Conservation (phyloP, 2,888 invertebrate genomes). For the Cecidostiba fungosa region DNA sequence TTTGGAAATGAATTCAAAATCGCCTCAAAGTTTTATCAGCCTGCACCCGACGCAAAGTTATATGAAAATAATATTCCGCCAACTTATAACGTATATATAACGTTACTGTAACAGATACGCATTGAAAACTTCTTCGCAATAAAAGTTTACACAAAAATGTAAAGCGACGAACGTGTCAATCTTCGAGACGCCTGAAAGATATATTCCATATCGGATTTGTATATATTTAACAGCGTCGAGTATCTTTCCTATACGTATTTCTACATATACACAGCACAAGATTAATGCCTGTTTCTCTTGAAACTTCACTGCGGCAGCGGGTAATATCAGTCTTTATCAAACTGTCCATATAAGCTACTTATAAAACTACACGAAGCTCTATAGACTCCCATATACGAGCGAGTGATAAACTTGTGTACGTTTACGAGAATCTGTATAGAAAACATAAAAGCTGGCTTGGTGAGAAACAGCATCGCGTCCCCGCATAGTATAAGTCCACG, state of each 20-base stretch:
- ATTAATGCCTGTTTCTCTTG: background rate
- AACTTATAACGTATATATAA: background rate
- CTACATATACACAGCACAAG: background rate
- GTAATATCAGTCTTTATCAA: constrained; percentile 14
- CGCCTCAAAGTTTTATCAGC: background rate
- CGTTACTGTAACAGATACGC: background rate
- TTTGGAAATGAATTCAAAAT: background rate
- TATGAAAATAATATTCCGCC: background rate
- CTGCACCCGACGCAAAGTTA: background rate
- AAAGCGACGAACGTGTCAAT: background rate
- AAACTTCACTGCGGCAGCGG: background rate
- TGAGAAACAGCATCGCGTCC: background rate
- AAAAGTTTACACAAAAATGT: background rate
- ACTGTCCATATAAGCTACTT: constrained; percentile 21
- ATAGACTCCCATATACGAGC: background rate
- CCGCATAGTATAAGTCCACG: background rate
- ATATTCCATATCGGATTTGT: too few relatives aligned
- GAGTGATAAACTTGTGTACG: constrained; percentile 31
- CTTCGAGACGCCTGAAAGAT: too few relatives aligned
- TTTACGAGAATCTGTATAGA: constrained; percentile 27
- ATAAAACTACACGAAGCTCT: constrained; percentile 24
- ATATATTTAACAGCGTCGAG: too few relatives aligned
- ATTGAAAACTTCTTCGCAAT: background rate
- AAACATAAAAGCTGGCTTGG: background rate
- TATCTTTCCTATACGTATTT: background rate